Conservation (phyloP, 37 sponge, comb jelly and placozoan genomes). For the Petrosia ficiformis region DNA sequence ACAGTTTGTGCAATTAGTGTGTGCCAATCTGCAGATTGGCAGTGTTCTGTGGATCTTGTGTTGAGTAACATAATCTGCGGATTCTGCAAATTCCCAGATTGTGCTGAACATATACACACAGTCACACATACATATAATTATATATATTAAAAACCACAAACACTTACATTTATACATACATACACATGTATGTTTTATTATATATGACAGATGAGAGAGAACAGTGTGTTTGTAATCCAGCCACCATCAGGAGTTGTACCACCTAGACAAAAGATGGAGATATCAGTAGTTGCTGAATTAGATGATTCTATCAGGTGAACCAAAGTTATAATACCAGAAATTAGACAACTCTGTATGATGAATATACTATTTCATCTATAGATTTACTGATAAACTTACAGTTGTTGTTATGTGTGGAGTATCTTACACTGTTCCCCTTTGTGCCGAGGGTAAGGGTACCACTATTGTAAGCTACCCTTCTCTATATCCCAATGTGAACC, state of each 20-base stretch:
- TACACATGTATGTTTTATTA: neutral
- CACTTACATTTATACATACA: neutral
- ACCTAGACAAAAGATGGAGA: constrained; percentile 58
- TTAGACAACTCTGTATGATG: neutral
- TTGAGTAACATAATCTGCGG: too few species aligned
- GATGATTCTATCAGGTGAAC: constrained; percentile 69
- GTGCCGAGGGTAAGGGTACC: constrained; percentile 82
- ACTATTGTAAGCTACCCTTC: constrained; percentile 88
- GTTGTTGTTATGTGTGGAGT: constrained; percentile 70
- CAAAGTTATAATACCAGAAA: neutral
- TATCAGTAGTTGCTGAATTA: constrained; percentile 80
- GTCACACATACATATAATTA: too few species aligned
- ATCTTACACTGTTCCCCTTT: constrained; percentile 66
- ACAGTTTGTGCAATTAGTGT: too few species aligned
- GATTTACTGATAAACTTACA: constrained; percentile 87
- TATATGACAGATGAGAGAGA: constrained; percentile 47
- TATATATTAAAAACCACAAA: too few species aligned
- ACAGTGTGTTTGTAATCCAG: constrained; percentile 66
- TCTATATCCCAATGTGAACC: constrained; percentile 71
- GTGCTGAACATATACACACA: too few species aligned
- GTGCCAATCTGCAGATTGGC: too few species aligned
- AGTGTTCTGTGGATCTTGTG: too few species aligned
- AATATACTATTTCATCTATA: constrained; percentile 1
- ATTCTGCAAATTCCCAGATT: too few species aligned
- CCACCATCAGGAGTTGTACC: constrained; percentile 71